Conservation (phyloP, 2,888 invertebrate genomes). For the Pristionchus japonicus region DNA sequence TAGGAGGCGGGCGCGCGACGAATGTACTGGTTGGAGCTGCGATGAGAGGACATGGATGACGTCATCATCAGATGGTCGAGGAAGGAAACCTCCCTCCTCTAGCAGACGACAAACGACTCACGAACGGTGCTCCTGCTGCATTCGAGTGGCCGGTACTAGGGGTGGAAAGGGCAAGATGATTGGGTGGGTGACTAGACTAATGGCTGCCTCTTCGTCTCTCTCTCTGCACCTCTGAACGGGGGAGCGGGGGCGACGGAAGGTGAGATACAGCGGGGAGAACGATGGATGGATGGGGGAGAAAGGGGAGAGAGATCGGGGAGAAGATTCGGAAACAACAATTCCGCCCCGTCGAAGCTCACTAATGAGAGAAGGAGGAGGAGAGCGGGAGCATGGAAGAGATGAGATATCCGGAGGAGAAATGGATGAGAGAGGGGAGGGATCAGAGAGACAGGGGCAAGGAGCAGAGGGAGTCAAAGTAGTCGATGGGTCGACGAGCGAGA, state of each 20-base stretch:
- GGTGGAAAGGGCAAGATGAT: background rate
- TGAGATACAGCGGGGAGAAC: background rate
- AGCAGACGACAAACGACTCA: background rate
- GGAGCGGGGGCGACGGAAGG: constrained; percentile 42
- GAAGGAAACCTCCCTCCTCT: background rate
- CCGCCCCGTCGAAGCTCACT: background rate
- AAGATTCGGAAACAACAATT: constrained; percentile 31
- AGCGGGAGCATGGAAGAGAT: constrained; percentile 3
- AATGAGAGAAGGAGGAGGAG: constrained; percentile 11
- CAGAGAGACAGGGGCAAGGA: background rate
- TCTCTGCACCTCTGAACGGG: constrained; percentile 35
- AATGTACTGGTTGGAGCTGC: background rate
- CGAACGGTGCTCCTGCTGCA: background rate
- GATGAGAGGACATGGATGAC: background rate
- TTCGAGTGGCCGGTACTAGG: background rate
- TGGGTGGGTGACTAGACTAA: background rate
- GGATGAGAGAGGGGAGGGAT: background rate
- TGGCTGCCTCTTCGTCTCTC: background rate
- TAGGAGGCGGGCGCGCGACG: constrained; percentile 37
- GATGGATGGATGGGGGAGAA: background rate
- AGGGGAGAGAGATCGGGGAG: background rate
- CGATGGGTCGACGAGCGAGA: background rate
- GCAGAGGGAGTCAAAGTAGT: background rate
- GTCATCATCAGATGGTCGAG: background rate
- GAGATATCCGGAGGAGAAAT: background rate